Base-by-base conservation (phyloP, 2,113 vertebrate species). In the Acrocephalus arundinaceus region DNA sequence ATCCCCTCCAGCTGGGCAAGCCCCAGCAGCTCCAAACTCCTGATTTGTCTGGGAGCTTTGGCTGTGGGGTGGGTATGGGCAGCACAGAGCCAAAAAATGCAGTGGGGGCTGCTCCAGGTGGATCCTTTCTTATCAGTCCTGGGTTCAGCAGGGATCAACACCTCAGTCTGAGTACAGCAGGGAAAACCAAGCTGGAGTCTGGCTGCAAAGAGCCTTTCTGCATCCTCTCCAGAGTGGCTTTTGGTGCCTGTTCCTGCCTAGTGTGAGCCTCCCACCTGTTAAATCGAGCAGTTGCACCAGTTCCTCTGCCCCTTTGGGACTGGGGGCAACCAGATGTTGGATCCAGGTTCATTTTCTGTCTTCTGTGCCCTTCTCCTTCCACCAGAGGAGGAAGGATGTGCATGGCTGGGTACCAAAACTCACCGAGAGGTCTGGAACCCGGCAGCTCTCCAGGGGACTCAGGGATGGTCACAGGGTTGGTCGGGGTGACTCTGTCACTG, bases 371-470 rank as follows among this genome's bases (percentile, higher is more conserved):
- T 87, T 48, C 43, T 67, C 10, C 22, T 67, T 54, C 43, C 23
- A 39, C 11, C 1, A 3, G 41, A 66, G 37, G 31, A 89, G 9
- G 67, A 65, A 49, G 25, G 51, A 28, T 22, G 21, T 43, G 30
- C 0, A 0, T 2, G 12, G 15, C 41, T 68, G 85, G 74, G 30
- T 68, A 75, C 43, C 62, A 89, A 57, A 79, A 21, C 63, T 37
- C 9, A 1, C 22, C 0, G 0, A 13, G 30, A 1, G 0, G 9
- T 54, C 86, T 24, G 31, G 62, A 67, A 4, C 3, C 13, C 0
- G 0, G 18, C 52, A 65, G 41, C 58, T 22, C 24, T 41, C 4
- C 23, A 17, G 41, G 45, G 35, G 0, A 3, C 37, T 39, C 37
- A 39, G 37, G 37, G 37, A 39, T 39, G 37, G 37, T 39, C 37